Evolutionary conservation across 2,888 invertebrate species (phyloP), one percentile per base, ranked within the genome.

Genomic region (Drosophila bunnanda): DNA sequence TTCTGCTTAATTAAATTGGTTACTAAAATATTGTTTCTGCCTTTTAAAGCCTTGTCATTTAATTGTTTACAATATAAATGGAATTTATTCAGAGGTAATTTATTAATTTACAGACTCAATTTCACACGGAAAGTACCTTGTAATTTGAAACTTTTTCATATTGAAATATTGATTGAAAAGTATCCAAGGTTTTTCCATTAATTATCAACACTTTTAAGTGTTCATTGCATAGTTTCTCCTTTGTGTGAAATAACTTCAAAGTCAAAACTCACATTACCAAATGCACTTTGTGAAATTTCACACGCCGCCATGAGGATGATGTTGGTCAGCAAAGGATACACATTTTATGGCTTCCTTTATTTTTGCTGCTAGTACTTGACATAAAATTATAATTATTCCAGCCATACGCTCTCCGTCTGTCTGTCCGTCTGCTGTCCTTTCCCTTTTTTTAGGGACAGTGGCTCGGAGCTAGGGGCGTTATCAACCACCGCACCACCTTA

Each of bases 321-420:
- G 52, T 30, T 58, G 75, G 64, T 28, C 75, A 65, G 56, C 44
- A 57, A 85, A 80, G 86, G 88, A 88, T 88, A 85, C 68, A 74
- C 75, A 67, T 74, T 77, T 74, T 82, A 85, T 76, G 86, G 88
- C 86, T 85, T 89, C 86, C 68, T 64, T 60, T 44, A 71, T 55
- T 53, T 54, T 39, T 50, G 38, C 41, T 53, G 61, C 56, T 65
- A 85, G 78, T 82, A 85, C 80, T 82, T 80, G 79, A 88, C 82
- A 85, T 82, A 75, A 82, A 87, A 78, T 89, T 89, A 88, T 88
- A 88, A 89, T 88, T 85, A 89, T 88, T 85, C 75, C 82, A 75
- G 89, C 79, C 88, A 80, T 74, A 77, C 70, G 71, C 71, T 64
- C 32, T 38, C 48, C 20, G 30, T 20, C 46, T 46, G 30, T 30